Conservation (phyloP, 2,797 vertebrate species). For the Esox masquinongy region DNA sequence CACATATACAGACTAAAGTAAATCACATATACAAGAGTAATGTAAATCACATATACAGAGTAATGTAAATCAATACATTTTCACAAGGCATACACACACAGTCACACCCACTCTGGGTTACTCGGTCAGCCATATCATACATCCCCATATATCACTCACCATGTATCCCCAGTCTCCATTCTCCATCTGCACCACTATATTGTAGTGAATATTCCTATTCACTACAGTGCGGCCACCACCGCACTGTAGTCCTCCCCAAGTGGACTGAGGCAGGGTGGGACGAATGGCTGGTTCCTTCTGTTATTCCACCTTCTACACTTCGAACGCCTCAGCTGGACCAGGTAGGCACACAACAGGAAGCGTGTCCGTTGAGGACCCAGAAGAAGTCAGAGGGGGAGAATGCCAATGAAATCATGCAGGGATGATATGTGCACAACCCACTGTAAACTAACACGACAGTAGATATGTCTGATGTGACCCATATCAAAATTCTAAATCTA, state of each 20-base stretch:
- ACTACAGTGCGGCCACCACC: neutral
- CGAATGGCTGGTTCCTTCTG: neutral
- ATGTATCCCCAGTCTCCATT: conserved; percentile 89
- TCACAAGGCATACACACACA: no score
- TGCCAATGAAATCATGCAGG: no score
- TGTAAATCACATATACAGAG: no score
- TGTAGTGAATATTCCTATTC: neutral
- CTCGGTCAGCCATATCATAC: conserved; percentile 79
- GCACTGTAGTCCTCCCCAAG: neutral
- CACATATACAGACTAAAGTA: no score
- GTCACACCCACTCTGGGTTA: conserved; percentile 38
- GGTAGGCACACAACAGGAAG: no score
- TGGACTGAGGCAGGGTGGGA: neutral
- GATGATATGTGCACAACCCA: neutral
- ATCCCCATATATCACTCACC: conserved; percentile 65
- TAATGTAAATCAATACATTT: no score
- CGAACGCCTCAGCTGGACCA: neutral
- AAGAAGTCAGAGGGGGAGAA: neutral
- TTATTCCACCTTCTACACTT: neutral
- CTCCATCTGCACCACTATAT: conserved; percentile 75
- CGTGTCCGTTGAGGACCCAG: no score
- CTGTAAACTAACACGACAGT: neutral
- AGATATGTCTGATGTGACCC: neutral
- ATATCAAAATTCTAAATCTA: neutral
- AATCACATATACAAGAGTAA: no score